Evolutionary conservation across 2,113 vertebrate species (phyloP).

Genomic region (Phylloscopus trochiloides): DNA sequence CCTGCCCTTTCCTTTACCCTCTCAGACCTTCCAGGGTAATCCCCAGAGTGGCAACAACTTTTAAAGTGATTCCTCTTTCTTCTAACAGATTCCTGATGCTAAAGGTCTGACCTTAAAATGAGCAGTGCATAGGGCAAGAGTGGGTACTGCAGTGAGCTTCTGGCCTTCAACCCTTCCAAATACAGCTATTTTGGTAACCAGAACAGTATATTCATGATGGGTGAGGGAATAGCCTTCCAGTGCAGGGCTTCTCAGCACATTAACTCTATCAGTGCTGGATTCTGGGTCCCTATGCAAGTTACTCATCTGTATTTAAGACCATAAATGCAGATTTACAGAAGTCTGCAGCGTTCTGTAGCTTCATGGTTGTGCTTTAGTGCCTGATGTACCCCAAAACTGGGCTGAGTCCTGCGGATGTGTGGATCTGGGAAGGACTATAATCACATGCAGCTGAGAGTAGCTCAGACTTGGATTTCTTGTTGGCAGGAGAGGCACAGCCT

Average conservation of each 20-base stretch:
- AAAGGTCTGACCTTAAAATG: constrained; percentile 57
- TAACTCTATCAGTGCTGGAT: constrained; percentile 18
- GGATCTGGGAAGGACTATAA: not conserved
- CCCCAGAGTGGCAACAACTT: constrained; percentile 27
- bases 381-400: not conserved
- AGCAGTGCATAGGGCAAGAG: constrained; percentile 14
- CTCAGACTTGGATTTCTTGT: not conserved
- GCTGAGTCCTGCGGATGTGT: not conserved
- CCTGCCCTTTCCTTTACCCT: constrained; percentile 41
- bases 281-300: not conserved
- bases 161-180: constrained; percentile 13
- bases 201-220: not conserved
- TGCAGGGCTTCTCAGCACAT: not conserved
- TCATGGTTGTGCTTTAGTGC: not conserved
- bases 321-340: not conserved
- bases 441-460: not conserved
- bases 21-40: not conserved
- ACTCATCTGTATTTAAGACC: not conserved
- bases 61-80: constrained; percentile 14
- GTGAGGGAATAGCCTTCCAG: not conserved
- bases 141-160: not conserved
- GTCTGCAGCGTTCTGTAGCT: not conserved
- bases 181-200: not conserved
- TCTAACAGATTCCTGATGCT: constrained; percentile 63
- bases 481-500: not conserved